phyloP scores from a whole-genome alignment of 2,888 invertebrate species.

The Leptinotarsa rubiginosa region DNA sequence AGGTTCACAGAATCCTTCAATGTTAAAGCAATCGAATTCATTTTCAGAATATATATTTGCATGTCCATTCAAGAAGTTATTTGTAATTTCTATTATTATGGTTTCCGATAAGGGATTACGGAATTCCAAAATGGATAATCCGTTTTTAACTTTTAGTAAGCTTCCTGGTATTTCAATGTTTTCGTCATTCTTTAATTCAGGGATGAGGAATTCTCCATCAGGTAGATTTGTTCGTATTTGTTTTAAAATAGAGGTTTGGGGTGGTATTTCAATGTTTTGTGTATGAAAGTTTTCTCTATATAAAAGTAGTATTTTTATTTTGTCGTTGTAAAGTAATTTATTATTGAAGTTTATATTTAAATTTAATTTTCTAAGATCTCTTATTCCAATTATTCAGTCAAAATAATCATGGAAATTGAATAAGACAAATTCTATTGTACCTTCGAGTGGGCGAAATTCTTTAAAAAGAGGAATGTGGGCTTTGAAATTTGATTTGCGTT shows the following conservation, averaged over 20 bases:
- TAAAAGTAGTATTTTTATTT: no score
- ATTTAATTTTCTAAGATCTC: no score
- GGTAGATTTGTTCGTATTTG: not conserved
- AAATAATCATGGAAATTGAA: no score
- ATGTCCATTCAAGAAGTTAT: not conserved
- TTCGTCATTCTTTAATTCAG: not conserved
- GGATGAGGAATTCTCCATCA: not conserved
- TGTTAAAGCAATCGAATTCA: not conserved
- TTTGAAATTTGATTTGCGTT: conserved; percentile 11
- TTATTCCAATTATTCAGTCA: no score
- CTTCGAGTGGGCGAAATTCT: conserved; percentile 5
- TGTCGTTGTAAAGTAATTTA: no score
- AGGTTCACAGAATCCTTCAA: not conserved
- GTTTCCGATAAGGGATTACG: not conserved
- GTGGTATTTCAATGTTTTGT: no score
- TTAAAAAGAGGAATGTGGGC: conserved; percentile 12
- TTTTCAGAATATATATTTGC: conserved; percentile 5
- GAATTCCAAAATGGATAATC: no score
- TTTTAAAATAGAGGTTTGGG: conserved; percentile 2
- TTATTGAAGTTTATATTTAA: no score
- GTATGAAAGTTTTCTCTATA: no score
- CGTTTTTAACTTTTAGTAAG: not conserved
- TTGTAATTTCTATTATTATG: not conserved
- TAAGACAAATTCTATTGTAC: conserved; percentile 12
- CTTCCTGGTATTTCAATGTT: not conserved